Percentiles rank a stretch among this genome's conserved stretches.
Conservation (phyloP, 2,888 invertebrate species). For the Cylindroiulus punctatus region DNA sequence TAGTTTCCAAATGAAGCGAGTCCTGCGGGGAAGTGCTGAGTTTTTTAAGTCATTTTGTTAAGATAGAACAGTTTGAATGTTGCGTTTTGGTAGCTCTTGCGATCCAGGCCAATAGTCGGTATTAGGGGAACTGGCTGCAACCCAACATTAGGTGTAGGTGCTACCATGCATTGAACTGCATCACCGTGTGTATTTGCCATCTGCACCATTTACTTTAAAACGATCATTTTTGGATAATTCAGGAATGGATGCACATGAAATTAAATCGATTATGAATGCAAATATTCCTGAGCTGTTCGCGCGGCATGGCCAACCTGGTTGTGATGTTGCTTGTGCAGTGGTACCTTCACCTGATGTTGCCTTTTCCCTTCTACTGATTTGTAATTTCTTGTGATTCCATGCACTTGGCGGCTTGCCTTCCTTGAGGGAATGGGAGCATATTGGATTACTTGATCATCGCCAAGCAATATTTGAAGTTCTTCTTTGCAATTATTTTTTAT, state of each 20-base stretch:
- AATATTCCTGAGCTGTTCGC: neutral
- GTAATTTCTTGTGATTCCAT: neutral
- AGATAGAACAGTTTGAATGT: neutral
- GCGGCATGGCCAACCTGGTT: neutral
- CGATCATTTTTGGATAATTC: no score
- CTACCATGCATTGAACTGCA: neutral
- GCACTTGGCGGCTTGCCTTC: neutral
- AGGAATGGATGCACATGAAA: neutral
- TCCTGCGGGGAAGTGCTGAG: neutral
- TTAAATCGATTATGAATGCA: neutral
- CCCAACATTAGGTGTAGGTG: neutral
- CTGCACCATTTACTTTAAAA: no score
- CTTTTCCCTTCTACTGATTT: constrained; percentile 1
- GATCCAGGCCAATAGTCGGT: neutral
- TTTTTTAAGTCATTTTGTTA: neutral
- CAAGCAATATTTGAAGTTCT: constrained; percentile 10
- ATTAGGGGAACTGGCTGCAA: neutral
- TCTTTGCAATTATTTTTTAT: constrained; percentile 5
- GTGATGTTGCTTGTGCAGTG: neutral
- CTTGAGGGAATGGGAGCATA: neutral
- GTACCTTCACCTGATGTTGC: neutral
- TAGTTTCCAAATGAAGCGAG: neutral
- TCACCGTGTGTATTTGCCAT: neutral
- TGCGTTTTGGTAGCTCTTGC: neutral
- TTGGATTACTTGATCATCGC: neutral